Percentiles rank a stretch among this genome's conserved stretches.
Conservation (phyloP, 2,797 vertebrate genomes). For the Pipistrellus pipistrellus region DNA sequence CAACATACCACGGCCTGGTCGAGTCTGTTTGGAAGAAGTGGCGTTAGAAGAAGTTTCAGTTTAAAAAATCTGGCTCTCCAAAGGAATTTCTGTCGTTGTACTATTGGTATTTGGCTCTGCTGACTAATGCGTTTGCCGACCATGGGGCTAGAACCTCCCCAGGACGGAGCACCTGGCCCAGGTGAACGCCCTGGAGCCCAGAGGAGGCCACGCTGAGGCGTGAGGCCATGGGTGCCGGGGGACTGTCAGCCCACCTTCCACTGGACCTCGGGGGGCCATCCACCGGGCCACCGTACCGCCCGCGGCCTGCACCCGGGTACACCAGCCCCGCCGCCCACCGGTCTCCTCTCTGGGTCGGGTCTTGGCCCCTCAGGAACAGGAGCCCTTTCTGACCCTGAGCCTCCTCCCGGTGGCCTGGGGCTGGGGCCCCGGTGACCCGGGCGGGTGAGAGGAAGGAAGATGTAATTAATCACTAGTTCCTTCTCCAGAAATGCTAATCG, state of each 20-base stretch:
- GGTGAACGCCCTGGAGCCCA: background rate
- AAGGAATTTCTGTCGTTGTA: no score
- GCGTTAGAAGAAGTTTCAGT: no score
- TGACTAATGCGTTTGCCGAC: no score
- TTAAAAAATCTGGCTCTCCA: no score
- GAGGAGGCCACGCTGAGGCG: background rate
- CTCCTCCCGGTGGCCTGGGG: background rate
- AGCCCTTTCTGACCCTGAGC: background rate
- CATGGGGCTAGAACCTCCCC: background rate
- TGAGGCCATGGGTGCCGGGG: background rate
- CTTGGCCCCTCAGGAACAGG: background rate
- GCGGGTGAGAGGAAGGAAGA: conserved; percentile 79
- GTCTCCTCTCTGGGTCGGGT: background rate
- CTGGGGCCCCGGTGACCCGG: background rate
- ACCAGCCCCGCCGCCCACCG: background rate
- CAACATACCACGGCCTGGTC: no score
- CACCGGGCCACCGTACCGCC: no score
- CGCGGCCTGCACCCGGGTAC: background rate
- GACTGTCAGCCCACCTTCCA: background rate
- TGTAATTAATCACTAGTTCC: conserved; percentile 88
- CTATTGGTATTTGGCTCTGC: no score
- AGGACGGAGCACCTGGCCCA: background rate
- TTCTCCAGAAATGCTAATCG: conserved; percentile 90
- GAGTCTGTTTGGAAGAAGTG: no score
- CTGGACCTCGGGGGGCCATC: accelerated